phyloP scores from a whole-genome alignment of 2,113 vertebrate species.

The Forbesichthys agassizii region DNA sequence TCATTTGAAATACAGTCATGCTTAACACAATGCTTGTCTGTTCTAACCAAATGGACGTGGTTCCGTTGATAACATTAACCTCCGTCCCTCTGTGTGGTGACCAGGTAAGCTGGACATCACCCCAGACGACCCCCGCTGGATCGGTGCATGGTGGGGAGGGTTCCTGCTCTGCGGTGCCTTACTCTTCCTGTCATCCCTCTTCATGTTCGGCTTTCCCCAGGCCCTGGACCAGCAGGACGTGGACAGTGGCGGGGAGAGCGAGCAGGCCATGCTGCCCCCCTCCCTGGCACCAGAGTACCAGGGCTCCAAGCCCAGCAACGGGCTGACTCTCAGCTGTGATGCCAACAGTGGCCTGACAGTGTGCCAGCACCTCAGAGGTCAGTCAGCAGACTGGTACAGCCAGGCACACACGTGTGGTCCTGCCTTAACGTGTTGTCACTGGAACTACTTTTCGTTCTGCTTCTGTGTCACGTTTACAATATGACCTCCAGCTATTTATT shows the following conservation, averaged over 20 bases:
- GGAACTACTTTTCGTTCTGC: no score
- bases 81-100: no score
- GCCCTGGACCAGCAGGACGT: constrained; percentile 61
- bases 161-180: constrained; percentile 77
- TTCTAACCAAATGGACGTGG: no score
- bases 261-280: constrained; percentile 74
- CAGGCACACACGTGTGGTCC: no score
- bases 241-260: constrained; percentile 65
- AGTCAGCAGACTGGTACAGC: background rate
- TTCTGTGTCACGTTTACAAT: no score
- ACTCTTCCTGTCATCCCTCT: constrained; percentile 72
- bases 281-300: constrained; percentile 60
- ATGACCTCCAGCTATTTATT: no score
- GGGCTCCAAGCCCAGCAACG: constrained; percentile 50
- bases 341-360: constrained; percentile 69
- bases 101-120: constrained; percentile 74
- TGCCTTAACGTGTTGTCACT: no score
- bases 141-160: constrained; percentile 77
- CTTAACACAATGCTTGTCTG: no score
- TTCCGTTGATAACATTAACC: no score
- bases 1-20: no score
- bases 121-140: constrained; percentile 77
- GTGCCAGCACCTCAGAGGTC: constrained; percentile 73
- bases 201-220: constrained; percentile 74
- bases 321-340: constrained; percentile 56